These are phyloP conservation scores for Eucera pruinosa DNA, from an alignment of 2,888 invertebrate species.

Conservation along the genomic window DNA sequence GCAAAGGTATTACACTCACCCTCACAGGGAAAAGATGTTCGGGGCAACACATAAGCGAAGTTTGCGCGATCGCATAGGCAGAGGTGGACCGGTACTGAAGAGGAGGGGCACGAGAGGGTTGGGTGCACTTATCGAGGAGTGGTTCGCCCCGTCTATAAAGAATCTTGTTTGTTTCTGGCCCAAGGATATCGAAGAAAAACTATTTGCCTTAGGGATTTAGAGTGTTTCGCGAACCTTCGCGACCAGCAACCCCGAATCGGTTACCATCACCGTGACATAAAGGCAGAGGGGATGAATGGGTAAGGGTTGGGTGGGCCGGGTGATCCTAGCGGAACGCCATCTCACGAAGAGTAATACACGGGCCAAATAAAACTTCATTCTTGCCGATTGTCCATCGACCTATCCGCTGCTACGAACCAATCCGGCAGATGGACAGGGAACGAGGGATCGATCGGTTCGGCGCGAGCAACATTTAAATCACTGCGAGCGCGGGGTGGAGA, in stretches of 20 bases:
- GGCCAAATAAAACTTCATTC: slow-evolving; percentile 76
- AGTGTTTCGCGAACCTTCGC: slow-evolving; percentile 72
- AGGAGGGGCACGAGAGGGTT: slow-evolving; percentile 29
- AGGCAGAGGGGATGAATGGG: neutral
- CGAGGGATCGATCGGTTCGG: slow-evolving; percentile 65
- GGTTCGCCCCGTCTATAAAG: slow-evolving; percentile 81
- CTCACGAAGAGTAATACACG: slow-evolving; percentile 68
- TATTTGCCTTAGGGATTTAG: slow-evolving; percentile 80
- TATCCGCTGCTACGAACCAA: slow-evolving; percentile 66
- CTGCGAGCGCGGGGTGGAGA: slow-evolving; percentile 18
- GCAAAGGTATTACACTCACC: too few relatives aligned
- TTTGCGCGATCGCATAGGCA: slow-evolving; percentile 27
- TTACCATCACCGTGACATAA: slow-evolving; percentile 5
- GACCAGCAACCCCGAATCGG: slow-evolving; percentile 27
- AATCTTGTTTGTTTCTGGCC: slow-evolving; percentile 82
- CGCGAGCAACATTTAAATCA: slow-evolving; percentile 69
- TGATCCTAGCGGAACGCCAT: slow-evolving; percentile 36
- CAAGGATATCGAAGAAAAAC: slow-evolving; percentile 80
- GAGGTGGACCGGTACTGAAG: slow-evolving; percentile 1
- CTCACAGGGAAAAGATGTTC: neutral
- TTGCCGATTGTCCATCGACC: slow-evolving; percentile 71
- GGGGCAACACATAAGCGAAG: slow-evolving; percentile 33
- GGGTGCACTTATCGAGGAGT: slow-evolving; percentile 80
- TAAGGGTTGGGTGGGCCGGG: neutral
- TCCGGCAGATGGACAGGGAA: slow-evolving; percentile 69